Conservation (phyloP, 2,888 invertebrate species). For the Ptilodon capucinus region DNA sequence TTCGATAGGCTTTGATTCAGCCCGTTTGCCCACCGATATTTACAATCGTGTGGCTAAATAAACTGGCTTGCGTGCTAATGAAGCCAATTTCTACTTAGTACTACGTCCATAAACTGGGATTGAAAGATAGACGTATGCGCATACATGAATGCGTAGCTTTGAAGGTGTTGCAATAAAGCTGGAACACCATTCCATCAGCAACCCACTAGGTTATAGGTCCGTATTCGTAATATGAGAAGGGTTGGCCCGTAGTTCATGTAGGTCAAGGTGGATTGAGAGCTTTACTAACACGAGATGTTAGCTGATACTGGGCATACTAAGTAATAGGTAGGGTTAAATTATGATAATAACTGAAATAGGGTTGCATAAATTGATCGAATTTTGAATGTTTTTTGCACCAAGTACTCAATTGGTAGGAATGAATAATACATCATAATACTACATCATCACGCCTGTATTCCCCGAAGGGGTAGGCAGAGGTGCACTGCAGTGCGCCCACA, state of each 20-base stretch:
- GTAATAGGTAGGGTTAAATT: too few species aligned
- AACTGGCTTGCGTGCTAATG: slow-evolving; percentile 62
- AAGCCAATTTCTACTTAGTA: slow-evolving; percentile 47
- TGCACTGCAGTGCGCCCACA: too few species aligned
- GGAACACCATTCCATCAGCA: not conserved
- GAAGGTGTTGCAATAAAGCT: not conserved
- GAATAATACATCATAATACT: too few species aligned
- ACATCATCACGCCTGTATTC: too few species aligned
- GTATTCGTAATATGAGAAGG: not conserved
- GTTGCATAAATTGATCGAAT: too few species aligned
- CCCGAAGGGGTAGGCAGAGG: too few species aligned
- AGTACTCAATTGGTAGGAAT: too few species aligned
- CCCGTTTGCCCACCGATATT: slow-evolving; percentile 36
- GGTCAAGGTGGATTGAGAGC: not conserved
- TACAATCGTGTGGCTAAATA: slow-evolving; percentile 46
- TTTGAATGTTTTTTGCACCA: too few species aligned
- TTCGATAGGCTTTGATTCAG: slow-evolving; percentile 58
- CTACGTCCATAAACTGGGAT: slow-evolving; percentile 26
- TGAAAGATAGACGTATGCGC: slow-evolving; percentile 1
- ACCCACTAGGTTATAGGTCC: not conserved
- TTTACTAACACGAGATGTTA: not conserved
- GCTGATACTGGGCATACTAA: too few species aligned
- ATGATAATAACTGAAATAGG: too few species aligned
- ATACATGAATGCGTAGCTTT: not conserved
- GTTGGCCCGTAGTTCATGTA: not conserved